Conservation (phyloP, 1,140 invertebrate genomes). For the Pararge aegeria region DNA sequence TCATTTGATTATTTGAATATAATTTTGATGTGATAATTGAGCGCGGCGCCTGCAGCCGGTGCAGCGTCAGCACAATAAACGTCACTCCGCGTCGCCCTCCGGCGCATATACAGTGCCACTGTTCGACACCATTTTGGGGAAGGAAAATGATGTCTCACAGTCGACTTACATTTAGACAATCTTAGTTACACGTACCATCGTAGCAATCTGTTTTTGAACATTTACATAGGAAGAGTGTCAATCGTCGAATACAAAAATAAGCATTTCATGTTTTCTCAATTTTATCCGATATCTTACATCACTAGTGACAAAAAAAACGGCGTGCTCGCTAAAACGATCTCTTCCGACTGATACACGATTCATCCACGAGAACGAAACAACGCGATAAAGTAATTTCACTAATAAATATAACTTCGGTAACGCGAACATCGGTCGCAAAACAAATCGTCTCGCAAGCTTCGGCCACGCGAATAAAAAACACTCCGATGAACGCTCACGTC, state of each 20-base stretch:
- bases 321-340: conserved; percentile 65
- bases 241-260: conserved; percentile 78
- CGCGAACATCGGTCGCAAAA: conserved; percentile 70
- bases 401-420: conserved; percentile 53
- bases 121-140: conserved; percentile 71
- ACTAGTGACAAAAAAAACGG: conserved; percentile 69
- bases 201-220: conserved; percentile 52
- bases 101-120: conserved; percentile 41
- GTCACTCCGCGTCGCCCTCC: conserved; percentile 49
- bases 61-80: conserved; percentile 47
- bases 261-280: conserved; percentile 73
- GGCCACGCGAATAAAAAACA: conserved; percentile 69
- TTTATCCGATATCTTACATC: conserved; percentile 71
- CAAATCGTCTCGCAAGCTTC: conserved; percentile 69
- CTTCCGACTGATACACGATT: conserved; percentile 49
- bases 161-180: conserved; percentile 37
- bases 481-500: conserved; percentile 64
- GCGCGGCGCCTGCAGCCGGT: conserved; percentile 53
- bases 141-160: conserved; percentile 68
- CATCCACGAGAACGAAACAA: conserved; percentile 47
- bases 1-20: conserved; percentile 36
- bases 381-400: conserved; percentile 45
- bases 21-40: conserved; percentile 42
- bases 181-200: conserved; percentile 18
- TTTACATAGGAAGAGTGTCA: conserved; percentile 66